Base-by-base conservation (phyloP, 2,888 invertebrate genomes). In the Nebria brevicollis region DNA sequence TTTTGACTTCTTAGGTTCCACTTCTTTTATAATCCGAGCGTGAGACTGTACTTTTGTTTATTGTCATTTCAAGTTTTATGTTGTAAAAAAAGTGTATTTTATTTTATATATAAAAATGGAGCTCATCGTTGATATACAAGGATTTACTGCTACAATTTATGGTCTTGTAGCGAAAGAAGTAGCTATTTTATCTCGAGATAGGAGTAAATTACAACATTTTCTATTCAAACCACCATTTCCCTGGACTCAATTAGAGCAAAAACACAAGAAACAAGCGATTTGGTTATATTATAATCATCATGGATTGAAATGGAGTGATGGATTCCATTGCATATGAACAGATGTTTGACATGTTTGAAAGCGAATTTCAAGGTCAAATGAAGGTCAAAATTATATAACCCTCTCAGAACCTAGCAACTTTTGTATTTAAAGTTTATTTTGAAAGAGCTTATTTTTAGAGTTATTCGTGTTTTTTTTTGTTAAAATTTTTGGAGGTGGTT, bases 41-140 rank as follows among this genome's bases (percentile, higher is more conserved):
- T 20, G 20, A 20, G 20, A 20, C 20, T 20, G 20, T 1, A 20
- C 20, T 20, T 20, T 20, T 1, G 20, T 20, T 20, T 20, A 20
- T 20, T 20, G 20, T 20, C 20, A 20, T 20, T 1, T 1, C 20
- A 20, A 20, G 20, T 1, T 20, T 1, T 20, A 20, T 20, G 20
- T 20, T 20, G 20, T 20, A 20, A 20, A 20, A 20, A 20, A 20
- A 20, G 20, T 20, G 20, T 20, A 20, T 20, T 20, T 20, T 20
- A 20, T 20, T 20, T 20, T 20, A 20, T 20, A 20, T 83, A 34
- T 83, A 82, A 81, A 5, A 2, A 68, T 68, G 25, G 68, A 68
- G 68, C 68, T 68, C 15, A 68, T 68, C 5, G 20, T 68, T 8
- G 68, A 68, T 13, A 68, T 68, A 68, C 68, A 68, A 68, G 68